Percentiles rank a stretch among this genome's conserved stretches.
phyloP scores from a whole-genome alignment of 2,888 invertebrate species.

The Serripes groenlandicus region DNA sequence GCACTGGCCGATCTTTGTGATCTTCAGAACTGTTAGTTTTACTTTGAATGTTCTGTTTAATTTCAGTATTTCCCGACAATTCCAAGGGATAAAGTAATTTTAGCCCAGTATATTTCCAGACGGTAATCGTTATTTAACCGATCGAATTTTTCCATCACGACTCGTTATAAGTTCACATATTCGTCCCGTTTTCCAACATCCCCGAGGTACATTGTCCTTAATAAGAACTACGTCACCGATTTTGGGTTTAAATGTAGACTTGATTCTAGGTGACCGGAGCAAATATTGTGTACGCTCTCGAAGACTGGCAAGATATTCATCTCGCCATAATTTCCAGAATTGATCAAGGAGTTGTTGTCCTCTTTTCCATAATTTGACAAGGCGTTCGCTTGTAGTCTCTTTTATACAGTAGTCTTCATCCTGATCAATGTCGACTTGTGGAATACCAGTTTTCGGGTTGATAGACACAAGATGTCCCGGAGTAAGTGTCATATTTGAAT shows the following conservation, averaged over 20 bases:
- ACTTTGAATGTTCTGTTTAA: not conserved
- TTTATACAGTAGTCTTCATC: not conserved
- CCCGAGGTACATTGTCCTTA: constrained; percentile 25
- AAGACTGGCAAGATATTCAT: constrained; percentile 36
- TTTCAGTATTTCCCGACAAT: not conserved
- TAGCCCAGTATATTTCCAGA: constrained; percentile 20
- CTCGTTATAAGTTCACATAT: constrained; percentile 13
- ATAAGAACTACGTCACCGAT: constrained; percentile 40
- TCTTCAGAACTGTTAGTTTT: not conserved
- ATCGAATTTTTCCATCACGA: constrained; percentile 29
- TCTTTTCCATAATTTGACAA: constrained; percentile 16
- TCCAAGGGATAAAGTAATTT: not conserved
- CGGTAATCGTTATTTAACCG: constrained; percentile 20
- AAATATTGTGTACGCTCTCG: constrained; percentile 34
- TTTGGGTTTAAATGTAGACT: constrained; percentile 10
- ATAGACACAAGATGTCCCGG: constrained; percentile 35
- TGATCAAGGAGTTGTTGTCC: constrained; percentile 8
- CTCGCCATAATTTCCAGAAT: constrained; percentile 40
- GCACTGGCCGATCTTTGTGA: not conserved
- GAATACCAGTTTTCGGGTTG: constrained; percentile 40
- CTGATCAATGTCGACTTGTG: not conserved
- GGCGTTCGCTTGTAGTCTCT: not conserved
- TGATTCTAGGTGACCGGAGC: constrained; percentile 21
- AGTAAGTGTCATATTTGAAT: constrained; percentile 36
- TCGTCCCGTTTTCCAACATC: constrained; percentile 28